Evolutionary conservation across 1,140 invertebrate species (phyloP).

Genomic region (Drosophila ohnishii): DNA sequence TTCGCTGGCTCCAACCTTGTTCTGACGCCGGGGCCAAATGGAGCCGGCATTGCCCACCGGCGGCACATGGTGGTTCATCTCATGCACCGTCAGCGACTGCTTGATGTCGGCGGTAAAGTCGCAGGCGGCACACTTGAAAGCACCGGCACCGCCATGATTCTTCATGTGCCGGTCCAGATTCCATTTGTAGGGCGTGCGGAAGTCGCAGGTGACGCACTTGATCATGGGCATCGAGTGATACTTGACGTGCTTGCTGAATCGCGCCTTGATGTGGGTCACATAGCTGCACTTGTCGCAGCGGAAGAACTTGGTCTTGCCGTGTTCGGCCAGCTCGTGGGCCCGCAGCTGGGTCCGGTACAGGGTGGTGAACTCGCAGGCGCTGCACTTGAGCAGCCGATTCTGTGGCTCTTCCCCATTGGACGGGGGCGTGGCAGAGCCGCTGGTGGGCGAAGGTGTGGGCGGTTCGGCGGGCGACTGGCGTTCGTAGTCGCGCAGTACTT

Average conservation of each 20-base stretch:
- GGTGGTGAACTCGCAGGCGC: slow-evolving; percentile 84
- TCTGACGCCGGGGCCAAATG: slow-evolving; percentile 84
- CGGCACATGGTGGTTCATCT: slow-evolving; percentile 94
- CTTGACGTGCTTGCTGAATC: slow-evolving; percentile 97
- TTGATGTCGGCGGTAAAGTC: slow-evolving; percentile 96
- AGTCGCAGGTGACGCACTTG: slow-evolving; percentile 96
- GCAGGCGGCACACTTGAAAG: slow-evolving; percentile 93
- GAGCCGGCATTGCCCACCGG: slow-evolving; percentile 87
- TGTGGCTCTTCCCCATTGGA: slow-evolving; percentile 72
- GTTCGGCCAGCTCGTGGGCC: slow-evolving; percentile 85
- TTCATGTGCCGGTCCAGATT: slow-evolving; percentile 96
- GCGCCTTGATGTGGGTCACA: slow-evolving; percentile 93
- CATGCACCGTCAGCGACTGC: slow-evolving; percentile 95
- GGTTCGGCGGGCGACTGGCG: slow-evolving; percentile 61
- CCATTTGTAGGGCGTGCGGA: slow-evolving; percentile 89
- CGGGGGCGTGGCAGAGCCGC: slow-evolving; percentile 70
- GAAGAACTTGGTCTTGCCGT: slow-evolving; percentile 88
- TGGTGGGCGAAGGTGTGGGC: slow-evolving; percentile 71
- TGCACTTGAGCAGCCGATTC: slow-evolving; percentile 84
- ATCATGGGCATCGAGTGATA: slow-evolving; percentile 97
- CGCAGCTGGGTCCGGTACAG: slow-evolving; percentile 82
- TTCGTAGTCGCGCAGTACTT: slow-evolving; percentile 62
- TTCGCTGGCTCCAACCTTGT: slow-evolving; percentile 89
- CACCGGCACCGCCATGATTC: slow-evolving; percentile 92
- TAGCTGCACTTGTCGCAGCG: slow-evolving; percentile 95